Evolutionary conservation across 2,113 vertebrate species (phyloP).

Genomic region (Nestor notabilis): DNA sequence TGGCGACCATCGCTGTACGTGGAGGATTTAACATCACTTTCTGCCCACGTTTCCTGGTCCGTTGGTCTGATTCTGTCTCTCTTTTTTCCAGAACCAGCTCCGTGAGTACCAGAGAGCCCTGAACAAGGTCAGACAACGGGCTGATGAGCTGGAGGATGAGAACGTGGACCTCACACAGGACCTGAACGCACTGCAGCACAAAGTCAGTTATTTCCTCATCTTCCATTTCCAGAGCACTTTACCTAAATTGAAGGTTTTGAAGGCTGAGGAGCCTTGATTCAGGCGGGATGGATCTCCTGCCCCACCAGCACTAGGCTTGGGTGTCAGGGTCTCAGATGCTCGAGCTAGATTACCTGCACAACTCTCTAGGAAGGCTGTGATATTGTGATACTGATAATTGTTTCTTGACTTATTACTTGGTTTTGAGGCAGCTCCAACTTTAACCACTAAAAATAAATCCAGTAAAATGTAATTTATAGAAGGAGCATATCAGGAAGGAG

Average conservation of each 20-base stretch:
- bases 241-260: not conserved
- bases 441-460: not conserved
- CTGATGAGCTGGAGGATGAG: constrained; percentile 81
- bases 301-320: not conserved
- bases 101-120: constrained; percentile 74
- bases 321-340: not conserved
- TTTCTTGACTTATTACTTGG: not conserved
- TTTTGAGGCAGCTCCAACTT: not conserved
- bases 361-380: not conserved
- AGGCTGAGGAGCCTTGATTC: not conserved
- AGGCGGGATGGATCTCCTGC: not conserved
- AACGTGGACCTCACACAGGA: constrained; percentile 74
- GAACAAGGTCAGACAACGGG: constrained; percentile 58
- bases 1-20: constrained; percentile 77
- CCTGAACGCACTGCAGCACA: constrained; percentile 73
- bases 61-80: not conserved
- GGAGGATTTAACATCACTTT: not conserved
- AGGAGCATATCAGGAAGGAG: not conserved
- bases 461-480: not conserved
- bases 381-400: not conserved
- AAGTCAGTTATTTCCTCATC: constrained; percentile 67
- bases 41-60: accelerated
- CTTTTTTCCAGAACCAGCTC: constrained; percentile 68
- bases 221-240: not conserved
- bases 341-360: not conserved